Evolutionary conservation across 2,113 vertebrate species (phyloP).

Genomic region (Apodemus speciosus): DNA sequence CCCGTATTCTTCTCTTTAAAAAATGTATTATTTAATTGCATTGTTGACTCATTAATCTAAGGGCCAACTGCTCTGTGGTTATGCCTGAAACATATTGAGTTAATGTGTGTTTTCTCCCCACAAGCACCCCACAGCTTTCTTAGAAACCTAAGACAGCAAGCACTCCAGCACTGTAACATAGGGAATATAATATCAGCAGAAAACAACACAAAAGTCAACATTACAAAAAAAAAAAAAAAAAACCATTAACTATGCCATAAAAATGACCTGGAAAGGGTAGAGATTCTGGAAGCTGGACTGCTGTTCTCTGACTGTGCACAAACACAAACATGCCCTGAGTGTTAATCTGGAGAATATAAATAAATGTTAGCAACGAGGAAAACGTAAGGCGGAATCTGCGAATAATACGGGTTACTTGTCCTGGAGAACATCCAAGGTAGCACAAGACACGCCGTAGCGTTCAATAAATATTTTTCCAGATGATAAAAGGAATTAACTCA

Average conservation of each 20-base stretch:
- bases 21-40: neutral
- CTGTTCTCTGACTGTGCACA: neutral
- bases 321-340: neutral
- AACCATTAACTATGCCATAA: neutral
- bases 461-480: neutral
- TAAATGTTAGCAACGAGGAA: neutral
- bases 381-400: neutral
- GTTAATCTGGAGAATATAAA: neutral
- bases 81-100: neutral
- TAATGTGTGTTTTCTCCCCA: neutral
- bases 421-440: neutral
- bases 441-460: neutral
- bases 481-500: neutral
- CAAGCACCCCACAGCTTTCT: neutral
- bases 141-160: neutral
- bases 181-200: neutral
- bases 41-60: neutral
- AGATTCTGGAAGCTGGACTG: neutral
- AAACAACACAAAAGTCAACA: constrained; percentile 1
- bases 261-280: neutral
- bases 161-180: neutral
- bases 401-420: neutral
- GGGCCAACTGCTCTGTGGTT: neutral
- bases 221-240: neutral
- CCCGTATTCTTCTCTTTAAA: neutral